Evolutionary conservation across 2,888 invertebrate genomes (phyloP), one percentile per base, ranked within the genome.

Genomic region (Pycnomerus fuliginosus): DNA sequence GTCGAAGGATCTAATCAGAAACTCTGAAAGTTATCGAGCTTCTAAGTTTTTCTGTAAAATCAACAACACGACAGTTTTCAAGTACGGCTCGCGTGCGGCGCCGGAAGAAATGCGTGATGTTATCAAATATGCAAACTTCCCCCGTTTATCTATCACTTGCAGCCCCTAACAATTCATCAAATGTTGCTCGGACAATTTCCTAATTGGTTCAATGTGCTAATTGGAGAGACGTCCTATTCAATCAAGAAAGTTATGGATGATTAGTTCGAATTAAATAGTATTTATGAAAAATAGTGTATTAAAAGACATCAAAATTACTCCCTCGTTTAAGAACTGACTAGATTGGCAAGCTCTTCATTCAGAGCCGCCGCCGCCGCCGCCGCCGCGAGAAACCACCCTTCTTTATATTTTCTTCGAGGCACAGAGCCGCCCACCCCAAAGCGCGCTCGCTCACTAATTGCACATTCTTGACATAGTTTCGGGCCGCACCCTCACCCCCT

Each of bases 401-500:
- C 80, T 80, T 80, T 81, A 81, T 81, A 80, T 80, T 80, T 81
- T 81, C 81, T 80, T 80, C 80, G 76, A 74, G 54, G 59, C 56
- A 52, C 50, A 50, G 73, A 74, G 56, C 58, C 53, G 55, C 62
- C 62, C 61, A 61, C 58, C 73, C 72, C 72, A 76, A 49, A 48
- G 78, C 79, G 78, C 80, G 83, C 80, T 80, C 82, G 83, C 82
- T 85, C 88, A 88, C 89, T 90, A 90, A 91, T 90, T 90, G 89
- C 88, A 87, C 89, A 90, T 90, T 90, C 90, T 88, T 90, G 86
- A 87, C 89, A 90, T 90, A 90, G 89, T 90, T 90, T 87, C 84
- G 83, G 80, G 80, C 83, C 80, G 79, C 75, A 74, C 77, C 75
- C 76, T 77, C 77, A 74, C 71, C 75, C 72, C 74, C 48, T 51